phyloP scores from a whole-genome alignment of 2,888 invertebrate species.

The Terebella lapidaria region DNA sequence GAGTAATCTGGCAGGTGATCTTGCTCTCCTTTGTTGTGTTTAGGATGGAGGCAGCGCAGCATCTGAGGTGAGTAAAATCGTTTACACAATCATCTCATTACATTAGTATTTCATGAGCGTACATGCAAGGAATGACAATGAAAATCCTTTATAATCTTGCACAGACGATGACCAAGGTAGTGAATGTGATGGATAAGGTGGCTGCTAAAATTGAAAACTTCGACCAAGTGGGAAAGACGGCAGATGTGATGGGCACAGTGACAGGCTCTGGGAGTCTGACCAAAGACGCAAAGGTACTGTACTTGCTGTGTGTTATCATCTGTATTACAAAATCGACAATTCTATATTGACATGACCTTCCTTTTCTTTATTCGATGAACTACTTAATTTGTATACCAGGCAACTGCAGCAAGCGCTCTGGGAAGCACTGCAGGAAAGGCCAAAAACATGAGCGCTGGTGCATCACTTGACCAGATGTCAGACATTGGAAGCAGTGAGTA shows the following conservation, averaged over 20 bases:
- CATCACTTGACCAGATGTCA: conserved; percentile 14
- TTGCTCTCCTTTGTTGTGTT: too few species aligned
- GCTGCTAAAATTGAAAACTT: conserved; percentile 23
- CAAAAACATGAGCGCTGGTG: conserved; percentile 4
- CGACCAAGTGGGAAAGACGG: conserved; percentile 24
- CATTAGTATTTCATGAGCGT: too few species aligned
- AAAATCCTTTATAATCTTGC: too few species aligned
- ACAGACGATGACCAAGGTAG: not conserved
- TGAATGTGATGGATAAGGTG: conserved; percentile 14
- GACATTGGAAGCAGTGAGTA: conserved; percentile 9
- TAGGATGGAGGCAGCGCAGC: not conserved
- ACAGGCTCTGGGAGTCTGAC: conserved; percentile 18
- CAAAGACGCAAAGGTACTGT: conserved; percentile 17
- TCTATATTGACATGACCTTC: too few species aligned
- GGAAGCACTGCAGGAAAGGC: conserved; percentile 20
- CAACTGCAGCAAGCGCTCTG: conserved; percentile 21
- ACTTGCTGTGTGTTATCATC: not conserved
- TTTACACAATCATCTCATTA: too few species aligned
- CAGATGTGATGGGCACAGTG: conserved; percentile 18
- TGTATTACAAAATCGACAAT: too few species aligned
- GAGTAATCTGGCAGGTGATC: not conserved
- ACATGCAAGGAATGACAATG: too few species aligned
- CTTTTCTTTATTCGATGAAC: not conserved
- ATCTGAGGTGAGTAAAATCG: not conserved
- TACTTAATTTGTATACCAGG: conserved; percentile 5